Percentiles rank a stretch among this genome's conserved stretches.
phyloP scores from a whole-genome alignment of 2,888 invertebrate genomes.

The Heliconius ismenius region DNA sequence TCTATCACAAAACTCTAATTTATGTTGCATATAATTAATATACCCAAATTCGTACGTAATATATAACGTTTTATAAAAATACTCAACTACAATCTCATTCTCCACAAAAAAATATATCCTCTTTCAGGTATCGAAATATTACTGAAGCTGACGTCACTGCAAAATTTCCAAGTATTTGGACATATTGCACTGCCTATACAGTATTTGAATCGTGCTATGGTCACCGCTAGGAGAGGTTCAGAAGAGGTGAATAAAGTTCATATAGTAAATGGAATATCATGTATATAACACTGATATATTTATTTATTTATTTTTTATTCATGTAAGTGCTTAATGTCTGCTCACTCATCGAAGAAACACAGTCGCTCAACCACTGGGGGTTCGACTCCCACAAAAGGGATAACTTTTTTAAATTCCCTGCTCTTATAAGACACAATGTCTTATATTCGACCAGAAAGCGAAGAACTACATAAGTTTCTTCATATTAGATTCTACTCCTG shows the following conservation, averaged over 20 bases:
- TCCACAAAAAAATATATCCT: neutral
- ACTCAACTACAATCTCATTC: neutral
- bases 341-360: too few species aligned
- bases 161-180: constrained; percentile 88
- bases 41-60: neutral
- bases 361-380: too few species aligned
- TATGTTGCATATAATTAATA: neutral
- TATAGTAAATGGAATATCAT: neutral
- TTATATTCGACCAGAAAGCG: too few species aligned
- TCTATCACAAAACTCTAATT: neutral
- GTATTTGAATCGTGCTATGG: constrained; percentile 83
- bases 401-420: too few species aligned
- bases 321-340: too few species aligned
- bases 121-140: constrained; percentile 84
- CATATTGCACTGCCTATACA: constrained; percentile 88
- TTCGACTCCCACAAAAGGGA: too few species aligned
- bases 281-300: neutral
- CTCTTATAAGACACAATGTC: too few species aligned
- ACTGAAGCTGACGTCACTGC: constrained; percentile 82
- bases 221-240: constrained; percentile 86
- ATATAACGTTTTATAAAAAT: neutral
- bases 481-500: too few species aligned
- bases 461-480: too few species aligned
- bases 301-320: too few species aligned
- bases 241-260: constrained; percentile 77